Percentiles rank a stretch among this genome's conserved stretches.
These are phyloP conservation scores for Dermatemys mawii DNA, from an alignment of 2,113 vertebrate species.

Conservation along the genomic window DNA sequence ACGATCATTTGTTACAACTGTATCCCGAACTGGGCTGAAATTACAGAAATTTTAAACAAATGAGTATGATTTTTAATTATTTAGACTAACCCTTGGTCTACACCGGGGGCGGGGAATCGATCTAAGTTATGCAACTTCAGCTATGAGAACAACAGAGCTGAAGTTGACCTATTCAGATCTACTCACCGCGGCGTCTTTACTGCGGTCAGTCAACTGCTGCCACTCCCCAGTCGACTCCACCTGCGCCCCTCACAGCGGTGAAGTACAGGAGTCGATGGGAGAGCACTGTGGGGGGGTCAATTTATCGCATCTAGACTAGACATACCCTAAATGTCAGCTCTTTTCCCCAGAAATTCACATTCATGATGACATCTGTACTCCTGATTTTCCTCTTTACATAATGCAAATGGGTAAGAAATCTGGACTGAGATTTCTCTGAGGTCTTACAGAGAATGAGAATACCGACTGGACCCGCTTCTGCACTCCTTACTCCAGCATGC, in stretches of 20 bases:
- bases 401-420: neutral
- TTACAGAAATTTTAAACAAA: neutral
- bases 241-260: too few species aligned
- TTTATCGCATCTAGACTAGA: too few species aligned
- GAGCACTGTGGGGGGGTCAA: too few species aligned
- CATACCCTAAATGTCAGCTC: neutral
- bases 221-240: too few species aligned
- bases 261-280: too few species aligned
- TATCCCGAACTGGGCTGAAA: conserved; percentile 90
- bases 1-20: conserved; percentile 95
- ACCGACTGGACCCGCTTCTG: neutral
- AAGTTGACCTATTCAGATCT: too few species aligned
- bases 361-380: neutral
- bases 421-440: neutral
- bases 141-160: too few species aligned
- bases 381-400: neutral
- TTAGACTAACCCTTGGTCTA: too few species aligned
- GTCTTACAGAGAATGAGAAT: neutral
- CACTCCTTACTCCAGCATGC: neutral
- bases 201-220: too few species aligned
- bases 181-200: too few species aligned
- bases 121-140: too few species aligned
- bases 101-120: too few species aligned
- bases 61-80: neutral
- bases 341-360: neutral